These are phyloP conservation scores for Philonicus albiceps DNA, from an alignment of 2,888 invertebrate species.

Conservation along the genomic window DNA sequence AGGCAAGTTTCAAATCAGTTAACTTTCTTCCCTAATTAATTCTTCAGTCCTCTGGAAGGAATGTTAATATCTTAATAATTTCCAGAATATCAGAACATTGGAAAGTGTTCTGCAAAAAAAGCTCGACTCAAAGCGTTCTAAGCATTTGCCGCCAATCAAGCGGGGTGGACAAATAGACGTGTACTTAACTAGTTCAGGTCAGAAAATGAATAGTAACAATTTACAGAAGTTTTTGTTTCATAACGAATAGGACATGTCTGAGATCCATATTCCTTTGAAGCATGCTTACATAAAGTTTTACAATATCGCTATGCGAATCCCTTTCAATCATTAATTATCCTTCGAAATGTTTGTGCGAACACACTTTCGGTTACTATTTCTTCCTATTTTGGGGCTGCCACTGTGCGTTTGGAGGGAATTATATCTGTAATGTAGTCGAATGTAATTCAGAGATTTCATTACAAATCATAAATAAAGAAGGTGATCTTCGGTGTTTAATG, in stretches of 20 bases:
- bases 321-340: background rate
- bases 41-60: background rate
- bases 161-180: constrained; percentile 83
- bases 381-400: background rate
- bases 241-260: background rate
- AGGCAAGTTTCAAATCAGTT: background rate
- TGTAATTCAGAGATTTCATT: background rate
- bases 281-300: background rate
- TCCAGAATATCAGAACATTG: constrained; percentile 77
- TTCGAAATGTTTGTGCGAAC: background rate
- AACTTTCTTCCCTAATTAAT: background rate
- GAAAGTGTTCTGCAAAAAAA: constrained; percentile 77
- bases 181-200: constrained; percentile 89
- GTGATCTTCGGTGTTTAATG: background rate
- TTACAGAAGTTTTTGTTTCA: background rate
- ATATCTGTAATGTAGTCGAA: background rate
- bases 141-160: constrained; percentile 82
- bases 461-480: background rate
- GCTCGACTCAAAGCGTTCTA: constrained; percentile 78
- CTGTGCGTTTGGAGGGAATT: background rate
- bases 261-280: background rate
- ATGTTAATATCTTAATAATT: constrained; percentile 54
- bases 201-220: constrained; percentile 55
- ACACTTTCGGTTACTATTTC: background rate
- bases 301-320: background rate